Evolutionary conservation across 2,888 invertebrate genomes (phyloP).

Genomic region (Proisotoma minuta): DNA sequence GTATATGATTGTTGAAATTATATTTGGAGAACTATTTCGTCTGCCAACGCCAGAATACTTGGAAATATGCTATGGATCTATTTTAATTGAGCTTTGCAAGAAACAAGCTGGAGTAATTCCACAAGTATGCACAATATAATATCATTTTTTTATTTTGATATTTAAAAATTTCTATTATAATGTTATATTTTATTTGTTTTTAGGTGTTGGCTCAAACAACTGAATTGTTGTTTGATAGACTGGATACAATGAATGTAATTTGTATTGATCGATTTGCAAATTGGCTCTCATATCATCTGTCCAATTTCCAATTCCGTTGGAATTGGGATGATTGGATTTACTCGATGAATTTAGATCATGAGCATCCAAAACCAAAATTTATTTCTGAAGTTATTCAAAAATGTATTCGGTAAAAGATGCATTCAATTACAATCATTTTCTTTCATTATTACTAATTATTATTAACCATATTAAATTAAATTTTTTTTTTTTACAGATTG

Average conservation of each 20-base stretch:
- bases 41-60: constrained; percentile 82
- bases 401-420: constrained; percentile 68
- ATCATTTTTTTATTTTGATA: not conserved
- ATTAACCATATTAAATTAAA: not conserved
- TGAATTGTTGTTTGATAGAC: constrained; percentile 90
- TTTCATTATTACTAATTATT: too few species aligned
- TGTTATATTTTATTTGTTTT: not conserved
- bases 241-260: constrained; percentile 94
- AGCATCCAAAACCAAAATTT: constrained; percentile 91
- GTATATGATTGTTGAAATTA: constrained; percentile 95
- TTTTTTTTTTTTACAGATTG: constrained; percentile 57
- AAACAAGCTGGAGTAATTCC: constrained; percentile 95
- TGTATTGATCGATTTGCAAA: constrained; percentile 93
- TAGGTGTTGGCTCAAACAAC: constrained; percentile 91
- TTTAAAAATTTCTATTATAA: not conserved
- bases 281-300: constrained; percentile 98
- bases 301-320: constrained; percentile 99
- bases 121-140: constrained; percentile 60
- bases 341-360: constrained; percentile 73
- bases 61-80: constrained; percentile 90
- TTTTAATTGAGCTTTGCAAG: constrained; percentile 94
- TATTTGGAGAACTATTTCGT: constrained; percentile 89
- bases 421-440: constrained; percentile 19
- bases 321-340: constrained; percentile 96
- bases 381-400: constrained; percentile 86